These are phyloP conservation scores for Pseudocheirus occidentalis DNA, from an alignment of 2,797 vertebrate genomes.

Conservation along the genomic window DNA sequence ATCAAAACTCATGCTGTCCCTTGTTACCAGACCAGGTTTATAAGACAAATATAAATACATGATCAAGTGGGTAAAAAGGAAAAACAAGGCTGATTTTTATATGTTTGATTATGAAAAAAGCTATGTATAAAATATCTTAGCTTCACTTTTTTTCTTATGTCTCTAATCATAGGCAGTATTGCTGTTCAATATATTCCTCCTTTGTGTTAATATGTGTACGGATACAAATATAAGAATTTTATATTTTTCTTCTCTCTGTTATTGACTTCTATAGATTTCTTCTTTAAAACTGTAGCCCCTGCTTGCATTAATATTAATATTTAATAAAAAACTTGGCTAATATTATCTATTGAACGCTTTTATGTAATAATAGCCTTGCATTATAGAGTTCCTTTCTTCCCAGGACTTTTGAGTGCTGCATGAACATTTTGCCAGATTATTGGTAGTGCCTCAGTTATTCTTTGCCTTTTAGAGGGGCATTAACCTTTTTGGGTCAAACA, in stretches of 20 bases:
- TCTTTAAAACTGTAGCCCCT: slow-evolving; percentile 69
- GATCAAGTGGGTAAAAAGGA: slow-evolving; percentile 38
- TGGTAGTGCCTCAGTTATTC: neutral
- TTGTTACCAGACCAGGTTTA: neutral
- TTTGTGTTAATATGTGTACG: slow-evolving; percentile 57
- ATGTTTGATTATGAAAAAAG: slow-evolving; percentile 50
- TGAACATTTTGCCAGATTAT: slow-evolving; percentile 46
- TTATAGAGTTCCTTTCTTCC: slow-evolving; percentile 50
- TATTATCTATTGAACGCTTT: slow-evolving; percentile 58
- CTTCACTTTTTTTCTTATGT: slow-evolving; percentile 29
- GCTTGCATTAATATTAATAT: slow-evolving; percentile 75
- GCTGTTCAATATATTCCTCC: slow-evolving; percentile 60
- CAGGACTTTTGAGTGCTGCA: slow-evolving; percentile 45
- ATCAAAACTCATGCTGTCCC: neutral
- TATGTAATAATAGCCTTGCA: slow-evolving; percentile 57
- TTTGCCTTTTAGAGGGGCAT: slow-evolving; percentile 6
- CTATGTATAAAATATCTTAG: neutral
- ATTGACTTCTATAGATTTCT: slow-evolving; percentile 59
- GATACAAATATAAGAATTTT: slow-evolving; percentile 58
- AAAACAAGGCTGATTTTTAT: neutral
- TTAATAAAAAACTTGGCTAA: slow-evolving; percentile 69
- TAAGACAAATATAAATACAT: neutral
- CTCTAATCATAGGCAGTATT: neutral
- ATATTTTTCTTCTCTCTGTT: slow-evolving; percentile 70
- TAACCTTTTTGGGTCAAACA: slow-evolving; percentile 36